A percentile compares a stretch with the other conserved stretches of the same genome.
Conservation (phyloP, 2,113 vertebrate species). For the Illadopsis cleaveri region DNA sequence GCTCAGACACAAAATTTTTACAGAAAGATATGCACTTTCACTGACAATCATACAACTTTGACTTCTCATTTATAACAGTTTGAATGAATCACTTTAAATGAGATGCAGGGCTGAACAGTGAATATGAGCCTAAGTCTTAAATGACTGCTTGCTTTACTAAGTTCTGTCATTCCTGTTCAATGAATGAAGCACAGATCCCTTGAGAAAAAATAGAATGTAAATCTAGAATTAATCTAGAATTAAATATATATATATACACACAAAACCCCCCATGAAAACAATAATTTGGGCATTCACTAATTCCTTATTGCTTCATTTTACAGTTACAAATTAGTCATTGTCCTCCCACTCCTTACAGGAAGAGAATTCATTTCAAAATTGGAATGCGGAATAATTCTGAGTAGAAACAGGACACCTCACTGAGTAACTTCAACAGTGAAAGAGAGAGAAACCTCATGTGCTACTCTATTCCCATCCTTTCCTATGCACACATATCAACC, state of each 20-base stretch:
- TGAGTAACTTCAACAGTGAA: neutral
- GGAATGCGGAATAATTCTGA: neutral
- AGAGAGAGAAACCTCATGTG: neutral
- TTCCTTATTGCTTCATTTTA: constrained; percentile 1
- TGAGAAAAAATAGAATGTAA: neutral
- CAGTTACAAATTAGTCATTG: neutral
- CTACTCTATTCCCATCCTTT: neutral
- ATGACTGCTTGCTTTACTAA: neutral
- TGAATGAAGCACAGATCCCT: neutral
- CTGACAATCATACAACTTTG: neutral
- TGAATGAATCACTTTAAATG: neutral
- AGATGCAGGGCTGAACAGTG: neutral
- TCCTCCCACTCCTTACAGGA: neutral
- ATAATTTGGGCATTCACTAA: neutral
- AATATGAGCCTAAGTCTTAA: neutral
- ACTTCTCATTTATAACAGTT: neutral
- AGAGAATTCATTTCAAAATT: neutral
- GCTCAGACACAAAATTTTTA: neutral
- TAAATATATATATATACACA: neutral
- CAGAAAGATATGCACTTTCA: neutral
- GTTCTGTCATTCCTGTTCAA: neutral
- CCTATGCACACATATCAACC: neutral
- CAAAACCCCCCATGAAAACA: neutral
- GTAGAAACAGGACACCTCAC: constrained; percentile 7
- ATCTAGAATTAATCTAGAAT: neutral